Base-by-base conservation (phyloP, 2,888 invertebrate species). In the Dolichopus griseipennis region DNA sequence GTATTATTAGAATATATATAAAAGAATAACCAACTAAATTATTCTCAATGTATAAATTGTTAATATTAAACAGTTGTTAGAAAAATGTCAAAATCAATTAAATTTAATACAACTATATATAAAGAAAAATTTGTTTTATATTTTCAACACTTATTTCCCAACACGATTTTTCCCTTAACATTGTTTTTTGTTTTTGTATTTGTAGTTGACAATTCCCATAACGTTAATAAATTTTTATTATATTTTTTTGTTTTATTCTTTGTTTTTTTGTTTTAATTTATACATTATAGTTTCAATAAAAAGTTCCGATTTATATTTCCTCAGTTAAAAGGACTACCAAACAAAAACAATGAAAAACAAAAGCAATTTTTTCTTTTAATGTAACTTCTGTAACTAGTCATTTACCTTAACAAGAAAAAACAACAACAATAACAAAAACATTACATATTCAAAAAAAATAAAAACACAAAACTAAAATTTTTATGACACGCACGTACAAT, bases 401-500 rank as follows among this genome's bases (percentile, higher is more conserved):
- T 41, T 41, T 41, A 41, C 41, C 41, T 41, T 41, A 41, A 52
- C 52, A 52, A 52, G 12, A 6, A 18, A 52, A 52, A 12, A 52
- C 2, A 52, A 52, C 18, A n/a, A 52, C 4, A 52, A 18, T 18
- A 52, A 52, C 52, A 52, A 52, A 12, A 52, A 52, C 6, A n/a
- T n/a, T 52, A 6, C 6, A 52, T 18, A 12, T 52, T 52, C 12
- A 52, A 52, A 52, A n/a, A 52, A 52, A 15, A 15, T 12, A 52
- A 52, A 52, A 18, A 12, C 52, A 52, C 2, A n/a, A 52, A 52
- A 15, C 15, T 18, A 52, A 52, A 52, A 18, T 52, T 52, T 52
- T 52, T 52, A 52, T 52, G 52, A n/a, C 52, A 52, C 52, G 52
- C 52, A 52, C 52, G 52, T 52, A 52, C 52, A 52, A 52, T 18